Evolutionary conservation across 1,140 invertebrate genomes (phyloP).

Genomic region (Triops longicaudatus): DNA sequence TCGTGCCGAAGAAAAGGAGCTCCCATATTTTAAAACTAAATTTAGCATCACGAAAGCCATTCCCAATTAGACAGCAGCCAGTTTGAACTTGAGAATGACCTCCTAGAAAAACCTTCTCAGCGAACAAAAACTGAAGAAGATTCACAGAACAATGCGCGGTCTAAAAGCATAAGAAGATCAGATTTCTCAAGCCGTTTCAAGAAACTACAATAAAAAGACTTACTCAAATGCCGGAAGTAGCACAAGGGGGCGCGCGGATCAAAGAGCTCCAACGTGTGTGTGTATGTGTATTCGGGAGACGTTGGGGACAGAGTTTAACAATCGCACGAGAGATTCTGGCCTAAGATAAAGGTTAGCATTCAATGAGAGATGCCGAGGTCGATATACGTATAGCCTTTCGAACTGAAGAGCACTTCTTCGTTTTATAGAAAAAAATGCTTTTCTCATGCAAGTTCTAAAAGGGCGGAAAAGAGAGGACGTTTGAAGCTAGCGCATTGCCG

Average conservation of each 20-base stretch:
- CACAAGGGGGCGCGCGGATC: constrained; percentile 6
- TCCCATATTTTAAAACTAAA: background rate
- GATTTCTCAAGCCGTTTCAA: background rate
- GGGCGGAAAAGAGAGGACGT: background rate
- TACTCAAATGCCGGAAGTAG: background rate
- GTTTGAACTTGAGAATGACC: background rate
- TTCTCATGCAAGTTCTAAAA: background rate
- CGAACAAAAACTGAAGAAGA: background rate
- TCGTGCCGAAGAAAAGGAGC: background rate
- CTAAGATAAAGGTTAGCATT: background rate
- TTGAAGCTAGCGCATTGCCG: background rate
- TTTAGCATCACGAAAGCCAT: background rate
- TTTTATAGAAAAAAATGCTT: background rate
- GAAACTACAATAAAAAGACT: background rate
- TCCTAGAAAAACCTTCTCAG: background rate
- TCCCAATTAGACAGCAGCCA: background rate
- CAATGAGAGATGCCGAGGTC: background rate
- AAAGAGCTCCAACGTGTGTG: background rate
- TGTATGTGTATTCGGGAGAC: background rate
- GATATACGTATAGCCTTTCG: background rate
- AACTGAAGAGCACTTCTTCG: too few relatives aligned
- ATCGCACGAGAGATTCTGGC: background rate
- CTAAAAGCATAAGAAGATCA: background rate
- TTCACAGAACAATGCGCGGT: background rate
- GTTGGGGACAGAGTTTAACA: constrained; percentile 11